A percentile compares a stretch with the other conserved stretches of the same genome.
phyloP scores from a whole-genome alignment of 1,140 invertebrate species.

The Yoshiicerus persimilis region DNA sequence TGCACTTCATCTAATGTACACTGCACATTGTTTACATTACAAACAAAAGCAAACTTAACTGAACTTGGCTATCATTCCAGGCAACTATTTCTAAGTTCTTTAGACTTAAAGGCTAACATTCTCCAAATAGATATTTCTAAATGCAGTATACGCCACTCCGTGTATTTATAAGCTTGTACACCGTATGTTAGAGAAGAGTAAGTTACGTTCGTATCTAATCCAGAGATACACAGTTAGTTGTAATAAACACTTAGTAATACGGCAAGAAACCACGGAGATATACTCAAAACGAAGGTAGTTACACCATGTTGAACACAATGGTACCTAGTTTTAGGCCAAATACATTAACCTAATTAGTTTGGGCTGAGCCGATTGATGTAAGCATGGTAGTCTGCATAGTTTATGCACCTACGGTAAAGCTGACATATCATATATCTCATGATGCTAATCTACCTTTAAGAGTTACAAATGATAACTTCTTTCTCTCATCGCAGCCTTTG shows the following conservation, averaged over 20 bases:
- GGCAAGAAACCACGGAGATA: not conserved
- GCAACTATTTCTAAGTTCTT: too few relatives aligned
- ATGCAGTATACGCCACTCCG: too few relatives aligned
- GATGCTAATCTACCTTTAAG: not conserved
- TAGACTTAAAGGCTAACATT: not conserved
- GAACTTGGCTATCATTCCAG: too few relatives aligned
- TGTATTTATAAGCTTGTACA: too few relatives aligned
- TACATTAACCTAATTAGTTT: conserved; percentile 19
- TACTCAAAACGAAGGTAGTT: not conserved
- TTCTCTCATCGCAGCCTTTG: not conserved
- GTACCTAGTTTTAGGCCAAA: not conserved
- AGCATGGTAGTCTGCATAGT: not conserved
- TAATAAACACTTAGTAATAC: not conserved
- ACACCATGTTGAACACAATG: not conserved
- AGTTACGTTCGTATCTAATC: too few relatives aligned
- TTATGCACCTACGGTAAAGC: too few relatives aligned
- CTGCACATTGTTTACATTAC: not conserved
- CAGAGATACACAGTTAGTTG: not conserved
- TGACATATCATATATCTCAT: not conserved
- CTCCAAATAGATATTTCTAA: not conserved
- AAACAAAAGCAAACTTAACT: not conserved
- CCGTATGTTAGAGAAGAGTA: too few relatives aligned
- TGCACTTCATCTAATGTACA: not conserved
- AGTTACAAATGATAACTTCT: not conserved
- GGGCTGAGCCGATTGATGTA: not conserved